Conservation (phyloP, 1,140 invertebrate species). For the Calosoma granatense region DNA sequence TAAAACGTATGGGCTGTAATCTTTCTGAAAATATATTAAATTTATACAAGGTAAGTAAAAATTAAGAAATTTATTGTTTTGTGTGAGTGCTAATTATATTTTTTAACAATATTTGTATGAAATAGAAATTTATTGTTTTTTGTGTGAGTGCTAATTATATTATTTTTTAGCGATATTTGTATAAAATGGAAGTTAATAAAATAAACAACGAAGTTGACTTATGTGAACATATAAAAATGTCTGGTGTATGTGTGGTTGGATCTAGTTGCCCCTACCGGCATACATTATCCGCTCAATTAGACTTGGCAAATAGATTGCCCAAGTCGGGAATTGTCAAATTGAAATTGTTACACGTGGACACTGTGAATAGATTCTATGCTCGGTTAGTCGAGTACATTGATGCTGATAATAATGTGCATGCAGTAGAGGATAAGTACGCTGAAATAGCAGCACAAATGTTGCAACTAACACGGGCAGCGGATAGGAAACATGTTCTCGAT, state of each 20-base stretch:
- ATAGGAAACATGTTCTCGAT: constrained; percentile 5
- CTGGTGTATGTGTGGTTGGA: constrained; percentile 20
- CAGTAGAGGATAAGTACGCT: not conserved
- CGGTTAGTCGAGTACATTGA: constrained; percentile 9
- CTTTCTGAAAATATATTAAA: constrained; percentile 10
- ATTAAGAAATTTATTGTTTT: not conserved
- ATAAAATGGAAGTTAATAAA: constrained; percentile 20
- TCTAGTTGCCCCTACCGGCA: constrained; percentile 20
- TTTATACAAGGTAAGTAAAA: constrained; percentile 10
- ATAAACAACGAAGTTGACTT: constrained; percentile 17
- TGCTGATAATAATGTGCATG: not conserved
- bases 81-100: not conserved
- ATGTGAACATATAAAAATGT: constrained; percentile 22
- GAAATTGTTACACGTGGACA: constrained; percentile 18
- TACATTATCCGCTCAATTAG: constrained; percentile 18
- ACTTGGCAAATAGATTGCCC: constrained; percentile 19
- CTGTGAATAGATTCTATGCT: constrained; percentile 10
- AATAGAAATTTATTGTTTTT: constrained; percentile 20
- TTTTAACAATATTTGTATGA: constrained; percentile 16
- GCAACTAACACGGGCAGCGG: constrained; percentile 1
- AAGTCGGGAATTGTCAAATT: constrained; percentile 24
- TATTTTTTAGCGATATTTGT: constrained; percentile 16
- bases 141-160: not conserved
- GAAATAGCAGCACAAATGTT: not conserved
- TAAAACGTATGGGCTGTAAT: constrained; percentile 4